These are phyloP conservation scores for Ips nitidus DNA, from an alignment of 1,140 invertebrate species.

Conservation along the genomic window DNA sequence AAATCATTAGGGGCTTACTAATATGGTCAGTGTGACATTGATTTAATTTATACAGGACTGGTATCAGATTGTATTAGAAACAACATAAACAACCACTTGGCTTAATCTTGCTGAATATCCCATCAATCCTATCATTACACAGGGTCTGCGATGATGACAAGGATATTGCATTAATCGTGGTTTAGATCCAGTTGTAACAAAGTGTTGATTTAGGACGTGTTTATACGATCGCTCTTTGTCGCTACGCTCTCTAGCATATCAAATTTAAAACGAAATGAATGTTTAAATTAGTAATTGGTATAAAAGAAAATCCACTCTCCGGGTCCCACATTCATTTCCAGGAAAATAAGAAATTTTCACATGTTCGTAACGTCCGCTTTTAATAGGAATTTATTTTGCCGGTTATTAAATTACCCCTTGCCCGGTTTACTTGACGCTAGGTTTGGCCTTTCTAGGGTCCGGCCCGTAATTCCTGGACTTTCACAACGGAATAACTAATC, in stretches of 20 bases:
- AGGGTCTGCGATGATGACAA: constrained; percentile 9
- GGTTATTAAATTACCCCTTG: constrained; percentile 9
- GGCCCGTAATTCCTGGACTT: constrained; percentile 20
- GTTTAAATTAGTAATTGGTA: too few relatives aligned
- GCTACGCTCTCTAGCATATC: too few relatives aligned
- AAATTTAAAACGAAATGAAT: too few relatives aligned
- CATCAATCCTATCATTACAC: constrained; percentile 11
- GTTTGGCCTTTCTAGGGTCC: background rate
- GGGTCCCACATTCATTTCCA: too few relatives aligned
- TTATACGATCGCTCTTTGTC: too few relatives aligned
- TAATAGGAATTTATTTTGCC: constrained; percentile 5
- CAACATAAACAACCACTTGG: constrained; percentile 18
- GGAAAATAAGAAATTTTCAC: too few relatives aligned
- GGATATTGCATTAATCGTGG: constrained; percentile 16
- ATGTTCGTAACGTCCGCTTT: too few relatives aligned
- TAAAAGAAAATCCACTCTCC: too few relatives aligned
- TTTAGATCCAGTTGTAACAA: constrained; percentile 6
- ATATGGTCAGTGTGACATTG: background rate
- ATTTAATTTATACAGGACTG: constrained; percentile 7
- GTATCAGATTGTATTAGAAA: constrained; percentile 12
- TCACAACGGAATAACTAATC: constrained; percentile 24
- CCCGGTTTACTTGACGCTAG: constrained; percentile 5
- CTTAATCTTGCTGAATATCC: constrained; percentile 16
- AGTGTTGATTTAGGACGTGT: background rate
- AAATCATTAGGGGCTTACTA: background rate